These are phyloP conservation scores for Porites lutea DNA, from an alignment of 64 coral and sea anemone genomes.

Conservation along the genomic window DNA sequence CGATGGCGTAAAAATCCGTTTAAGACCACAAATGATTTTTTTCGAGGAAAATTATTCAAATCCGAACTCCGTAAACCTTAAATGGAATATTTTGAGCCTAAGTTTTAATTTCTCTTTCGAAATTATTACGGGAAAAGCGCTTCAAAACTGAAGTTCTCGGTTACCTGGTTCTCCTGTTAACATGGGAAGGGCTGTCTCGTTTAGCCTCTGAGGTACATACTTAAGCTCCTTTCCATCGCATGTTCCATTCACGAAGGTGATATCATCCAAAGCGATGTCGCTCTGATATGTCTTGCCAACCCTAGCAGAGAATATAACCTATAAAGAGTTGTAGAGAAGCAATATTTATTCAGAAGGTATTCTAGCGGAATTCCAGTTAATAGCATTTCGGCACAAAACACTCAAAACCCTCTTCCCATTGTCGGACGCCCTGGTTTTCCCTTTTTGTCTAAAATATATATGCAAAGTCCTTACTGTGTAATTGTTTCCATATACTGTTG, in stretches of 20 bases:
- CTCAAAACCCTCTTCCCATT: no score
- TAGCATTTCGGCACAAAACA: no score
- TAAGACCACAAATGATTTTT: no score
- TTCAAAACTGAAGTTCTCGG: neutral
- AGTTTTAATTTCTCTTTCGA: no score
- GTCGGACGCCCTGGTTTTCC: no score
- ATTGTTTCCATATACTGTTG: constrained; percentile 71
- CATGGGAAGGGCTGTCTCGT: neutral
- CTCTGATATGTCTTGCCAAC: constrained; percentile 75
- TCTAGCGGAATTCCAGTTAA: no score
- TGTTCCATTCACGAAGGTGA: constrained; percentile 81
- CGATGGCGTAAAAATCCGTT: no score
- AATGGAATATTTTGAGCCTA: no score
- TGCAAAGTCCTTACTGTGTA: constrained; percentile 67
- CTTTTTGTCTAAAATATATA: neutral
- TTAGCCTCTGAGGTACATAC: constrained; percentile 23
- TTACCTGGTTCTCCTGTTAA: constrained; percentile 84
- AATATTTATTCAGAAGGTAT: neutral
- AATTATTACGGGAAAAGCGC: no score
- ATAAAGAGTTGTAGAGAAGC: neutral
- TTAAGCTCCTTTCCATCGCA: constrained; percentile 70
- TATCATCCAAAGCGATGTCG: constrained; percentile 87
- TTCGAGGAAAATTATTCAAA: no score
- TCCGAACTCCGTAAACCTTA: no score
- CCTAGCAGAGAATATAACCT: constrained; percentile 71